These are phyloP conservation scores for Emesis furor DNA, from an alignment of 2,888 invertebrate species.

Conservation along the genomic window DNA sequence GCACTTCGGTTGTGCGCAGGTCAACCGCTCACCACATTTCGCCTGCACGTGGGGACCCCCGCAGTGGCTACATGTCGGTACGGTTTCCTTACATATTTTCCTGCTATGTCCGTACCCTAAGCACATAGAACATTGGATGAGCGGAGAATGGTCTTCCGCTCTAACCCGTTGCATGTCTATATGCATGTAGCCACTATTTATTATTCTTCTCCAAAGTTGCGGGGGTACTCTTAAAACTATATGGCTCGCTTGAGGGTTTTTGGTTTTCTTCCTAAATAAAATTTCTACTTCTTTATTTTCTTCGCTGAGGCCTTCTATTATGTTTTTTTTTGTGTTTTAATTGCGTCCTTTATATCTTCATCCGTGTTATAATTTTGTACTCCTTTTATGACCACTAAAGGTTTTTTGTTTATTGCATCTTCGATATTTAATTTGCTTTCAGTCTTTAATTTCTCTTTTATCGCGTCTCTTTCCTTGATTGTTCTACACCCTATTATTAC, in stretches of 20 bases:
- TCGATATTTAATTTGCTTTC: no score
- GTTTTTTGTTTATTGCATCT: no score
- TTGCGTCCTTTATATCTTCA: not conserved
- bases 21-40: not conserved
- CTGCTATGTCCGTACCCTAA: not conserved
- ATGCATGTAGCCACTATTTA: not conserved
- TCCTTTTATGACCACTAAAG: no score
- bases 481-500: conserved; percentile 6
- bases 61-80: not conserved
- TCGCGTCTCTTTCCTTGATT: not conserved
- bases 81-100: not conserved
- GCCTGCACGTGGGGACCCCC: not conserved
- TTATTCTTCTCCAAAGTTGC: not conserved
- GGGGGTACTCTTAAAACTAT: not conserved
- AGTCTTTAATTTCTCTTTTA: not conserved
- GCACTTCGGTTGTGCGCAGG: not conserved
- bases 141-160: no score
- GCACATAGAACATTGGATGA: no score
- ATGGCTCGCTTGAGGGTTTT: not conserved
- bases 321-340: not conserved
- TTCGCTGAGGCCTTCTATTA: not conserved
- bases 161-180: not conserved
- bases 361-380: not conserved
- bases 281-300: not conserved
- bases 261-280: not conserved